These are phyloP conservation scores for Oceanites oceanicus DNA, from an alignment of 2,113 vertebrate species.

Conservation along the genomic window DNA sequence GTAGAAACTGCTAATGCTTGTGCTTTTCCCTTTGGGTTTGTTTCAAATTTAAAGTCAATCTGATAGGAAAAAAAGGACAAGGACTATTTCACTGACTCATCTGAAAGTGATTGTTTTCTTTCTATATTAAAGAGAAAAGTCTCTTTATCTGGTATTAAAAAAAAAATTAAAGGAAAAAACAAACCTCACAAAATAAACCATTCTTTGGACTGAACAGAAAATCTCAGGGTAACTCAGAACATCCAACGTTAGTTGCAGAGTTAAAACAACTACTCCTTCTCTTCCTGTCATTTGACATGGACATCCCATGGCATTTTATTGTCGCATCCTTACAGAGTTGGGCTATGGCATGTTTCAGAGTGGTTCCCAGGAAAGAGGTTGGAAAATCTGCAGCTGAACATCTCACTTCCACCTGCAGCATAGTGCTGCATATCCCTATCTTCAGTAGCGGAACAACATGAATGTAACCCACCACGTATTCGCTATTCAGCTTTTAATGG, in stretches of 20 bases:
- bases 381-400: not conserved
- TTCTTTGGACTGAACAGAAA: not conserved
- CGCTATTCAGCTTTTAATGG: not conserved
- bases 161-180: not conserved
- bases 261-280: not conserved
- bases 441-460: not conserved
- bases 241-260: accelerated
- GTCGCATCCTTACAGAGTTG: not conserved
- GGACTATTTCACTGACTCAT: not conserved
- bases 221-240: not conserved
- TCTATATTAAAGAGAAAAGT: not conserved
- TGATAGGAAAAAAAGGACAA: not conserved
- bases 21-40: not conserved
- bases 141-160: not conserved
- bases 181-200: accelerated
- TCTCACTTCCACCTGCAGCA: not conserved
- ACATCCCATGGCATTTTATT: not conserved
- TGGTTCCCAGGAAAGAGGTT: not conserved
- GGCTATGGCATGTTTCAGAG: not conserved
- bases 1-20: not conserved
- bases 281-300: not conserved
- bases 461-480: not conserved
- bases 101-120: not conserved
- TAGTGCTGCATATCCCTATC: not conserved
- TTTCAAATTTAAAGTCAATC: not conserved